Evolutionary conservation across 1,140 invertebrate species (phyloP), one percentile per base, ranked within the genome.

Genomic region (Phortica variegata): DNA sequence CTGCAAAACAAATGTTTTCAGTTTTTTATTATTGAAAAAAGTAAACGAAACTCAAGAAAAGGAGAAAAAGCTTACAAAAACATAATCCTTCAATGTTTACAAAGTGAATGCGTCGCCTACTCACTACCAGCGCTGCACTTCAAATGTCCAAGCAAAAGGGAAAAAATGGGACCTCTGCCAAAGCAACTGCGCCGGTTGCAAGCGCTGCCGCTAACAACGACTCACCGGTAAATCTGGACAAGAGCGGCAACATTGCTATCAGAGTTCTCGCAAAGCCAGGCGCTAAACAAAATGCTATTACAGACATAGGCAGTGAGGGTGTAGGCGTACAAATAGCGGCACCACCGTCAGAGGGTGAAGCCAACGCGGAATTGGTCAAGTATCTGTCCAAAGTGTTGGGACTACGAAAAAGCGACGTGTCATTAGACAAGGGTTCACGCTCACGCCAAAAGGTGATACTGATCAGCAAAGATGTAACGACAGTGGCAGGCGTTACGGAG

Each of bases 311-410:
- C 1, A 10, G 34, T 1, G 73, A 77, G 51, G 74, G 61, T 9
- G 72, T 75, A 10, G 72, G 85, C 21, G 78, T 90, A 32, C 86
- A 88, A 66, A 89, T 91, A 55, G 80, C 82, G 45, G 87, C 88
- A 3, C 87, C 87, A 19, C 87, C 89, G 3, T 82, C 85, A 3
- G 88, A 90, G 65, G 89, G 88, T 3, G 87, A 89, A 77, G 89
- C 89, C 5, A 91, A 91, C 60, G 79, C 82, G 0, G 87, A 89
- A 68, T 78, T 91, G 7, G 74, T 90, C 0, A 86, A 87, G 76
- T 90, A 83, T 63, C 69, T 91, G 12, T 79, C 87, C 1, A 80
- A 82, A 53, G 61, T 88, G 20, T 72, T 90, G 8, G 82, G 80
- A 13, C 54, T 89, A 0, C 81, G 82, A 52, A 90, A 89, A 75